Conservation (phyloP, 2,797 vertebrate genomes). For the Argentina silus region DNA sequence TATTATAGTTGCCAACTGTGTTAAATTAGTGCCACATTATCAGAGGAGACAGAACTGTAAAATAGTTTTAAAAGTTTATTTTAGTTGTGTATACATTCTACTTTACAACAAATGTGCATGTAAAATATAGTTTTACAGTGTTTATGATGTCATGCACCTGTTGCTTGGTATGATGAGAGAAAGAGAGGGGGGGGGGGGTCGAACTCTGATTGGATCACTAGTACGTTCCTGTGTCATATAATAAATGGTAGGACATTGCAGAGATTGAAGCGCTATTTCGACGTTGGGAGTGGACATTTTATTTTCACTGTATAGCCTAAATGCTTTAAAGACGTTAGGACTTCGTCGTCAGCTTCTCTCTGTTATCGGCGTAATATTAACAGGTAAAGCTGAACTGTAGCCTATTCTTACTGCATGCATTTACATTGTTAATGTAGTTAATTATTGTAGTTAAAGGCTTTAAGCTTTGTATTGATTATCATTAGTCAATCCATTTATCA, state of each 20-base stretch:
- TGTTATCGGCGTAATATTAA: not conserved
- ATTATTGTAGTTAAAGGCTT: no score
- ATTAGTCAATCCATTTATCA: no score
- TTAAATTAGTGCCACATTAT: no score
- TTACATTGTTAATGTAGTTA: no score
- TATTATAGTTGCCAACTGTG: no score
- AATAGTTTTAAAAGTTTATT: no score
- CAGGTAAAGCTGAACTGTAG: not conserved
- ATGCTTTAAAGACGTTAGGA: no score
- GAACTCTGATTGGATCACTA: constrained; percentile 47
- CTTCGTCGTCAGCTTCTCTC: not conserved
- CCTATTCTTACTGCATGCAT: not conserved
- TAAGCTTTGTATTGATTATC: no score
- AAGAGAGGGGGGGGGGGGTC: constrained; percentile 19
- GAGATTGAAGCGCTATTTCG: not conserved
- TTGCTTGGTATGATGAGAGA: constrained; percentile 12
- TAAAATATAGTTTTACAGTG: no score
- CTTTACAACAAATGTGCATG: no score
- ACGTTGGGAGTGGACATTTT: constrained; percentile 1
- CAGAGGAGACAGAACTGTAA: no score
- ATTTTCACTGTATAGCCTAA: not conserved
- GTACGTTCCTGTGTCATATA: constrained; percentile 42
- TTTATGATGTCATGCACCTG: not conserved
- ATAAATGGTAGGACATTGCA: constrained; percentile 11
- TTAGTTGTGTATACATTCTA: no score